Evolutionary conservation across 2,888 invertebrate genomes (phyloP), one percentile per base, ranked within the genome.

Genomic region (Archaeoteleia sp.): DNA sequence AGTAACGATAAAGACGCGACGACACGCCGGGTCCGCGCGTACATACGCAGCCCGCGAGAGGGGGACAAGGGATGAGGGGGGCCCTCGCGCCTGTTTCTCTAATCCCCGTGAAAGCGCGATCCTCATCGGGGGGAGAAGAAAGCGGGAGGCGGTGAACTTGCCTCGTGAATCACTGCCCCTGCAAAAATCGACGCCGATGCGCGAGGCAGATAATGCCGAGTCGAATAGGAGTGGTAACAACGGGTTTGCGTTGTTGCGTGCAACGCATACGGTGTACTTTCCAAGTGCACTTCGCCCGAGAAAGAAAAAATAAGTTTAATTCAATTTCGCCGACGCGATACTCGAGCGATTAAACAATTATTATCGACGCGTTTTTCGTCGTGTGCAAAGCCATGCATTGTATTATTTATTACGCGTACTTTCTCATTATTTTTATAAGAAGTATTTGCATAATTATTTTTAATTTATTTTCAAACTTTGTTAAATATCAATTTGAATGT

Each of bases 101-200:
- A 60, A 58, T 60, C 37, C 54, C 37, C 43, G 60, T 60, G 66
- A 60, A 66, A 48, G 66, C 40, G 40, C 57, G 46, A 58, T 45
- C 32, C 53, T 45, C 45, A 12, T 27, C 27, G 34, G 20, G 30
- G 35, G 20, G 20, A n/a, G 27, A 54, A 58, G 54, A 60, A 60
- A 66, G 66, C 54, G 20, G 46, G 67, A 67, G 67, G 67, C 60
- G 60, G 54, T 32, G 49, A 60, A 61, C 46, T 51, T 61, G 49
- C 49, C 67, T 60, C 67, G 67, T 67, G 67, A 67, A 67, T 67
- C 67, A 57, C 46, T 67, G 51, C 29, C 9, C 40, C 46, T 32
- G 35, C 40, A 67, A 67, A 67, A 67, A 67, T 67, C 55, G 49
- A 67, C 54, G 55, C 34, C 54, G 67, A 67, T 67, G 60, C 60